Evolutionary conservation across 2,888 invertebrate genomes (phyloP), one percentile per base, ranked within the genome.

Genomic region (Polylopha cassiicola): DNA sequence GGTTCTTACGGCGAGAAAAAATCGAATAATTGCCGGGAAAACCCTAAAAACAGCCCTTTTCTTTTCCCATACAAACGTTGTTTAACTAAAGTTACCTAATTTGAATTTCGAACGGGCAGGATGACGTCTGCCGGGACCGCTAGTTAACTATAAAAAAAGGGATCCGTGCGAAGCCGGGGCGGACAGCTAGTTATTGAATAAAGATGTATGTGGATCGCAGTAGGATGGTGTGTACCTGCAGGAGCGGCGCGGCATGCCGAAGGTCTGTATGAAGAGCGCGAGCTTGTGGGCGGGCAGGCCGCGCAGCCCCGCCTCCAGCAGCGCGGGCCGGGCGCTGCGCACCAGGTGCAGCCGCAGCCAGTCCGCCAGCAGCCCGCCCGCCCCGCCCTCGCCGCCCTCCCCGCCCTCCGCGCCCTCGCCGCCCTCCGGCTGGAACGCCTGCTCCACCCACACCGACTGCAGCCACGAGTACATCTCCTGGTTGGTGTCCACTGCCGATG

Each of bases 301-400:
- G 33, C 92, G 88, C 16, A 98, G 87, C 0, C 96, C 97, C 0
- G 95, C 94, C 56, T 94, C 93, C 16, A 98, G 92, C 14, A 98
- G 84, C 28, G 92, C 84, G 2, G 92, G 87, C 2, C 95, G 92
- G 21, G 92, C 92, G 0, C 95, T 95, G 6, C 95, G 88, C 82
- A 95, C 95, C 91, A 98, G 94, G 61, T 94, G 89, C 23, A 97
- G 82, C 55, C 96, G 93, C 59, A 98, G 84, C 97, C 97, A 98
- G 78, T 97, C 97, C 0, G 98, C 97, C 48, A 96, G 89, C 41
- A 97, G 87, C 18, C 90, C 78, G 3, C 94, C 92, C 64, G 94
- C 94, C 65, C 95, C 95, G 3, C 91, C 90, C 2, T 95, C 92
- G 57, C 93, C 18, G 38, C 47, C 32, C 15, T 91, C 75, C 4